Evolutionary conservation across 2,113 vertebrate genomes (phyloP), one percentile per base, ranked within the genome.

Genomic region (Cyrtonyx montezumae): DNA sequence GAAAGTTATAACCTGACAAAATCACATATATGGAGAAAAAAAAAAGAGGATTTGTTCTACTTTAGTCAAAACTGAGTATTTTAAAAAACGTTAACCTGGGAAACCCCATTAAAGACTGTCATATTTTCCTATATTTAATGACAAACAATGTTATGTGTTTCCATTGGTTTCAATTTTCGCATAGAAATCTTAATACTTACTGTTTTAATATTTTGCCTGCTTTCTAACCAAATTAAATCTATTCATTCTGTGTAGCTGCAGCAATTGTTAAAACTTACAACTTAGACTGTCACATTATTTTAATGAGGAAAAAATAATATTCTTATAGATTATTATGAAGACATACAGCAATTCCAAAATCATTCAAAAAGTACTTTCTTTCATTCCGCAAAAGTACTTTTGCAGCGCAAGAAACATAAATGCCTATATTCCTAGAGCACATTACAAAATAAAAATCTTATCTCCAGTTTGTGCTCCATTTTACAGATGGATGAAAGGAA

Each of bases 401-500:
- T 61, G 2, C 12, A 66, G 16, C 26, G 42, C 9, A 56, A 21
- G 10, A 78, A 51, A 37, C 2, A 46, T 16, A 3, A 53, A 19
- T 18, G 13, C 1, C 23, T 37, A 1, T 11, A 63, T 78, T 92
- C 74, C 10, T 5, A 61, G 23, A 5, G 7, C 18, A 3, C 1
- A n/a, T 49, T 53, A 55, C 17, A 81, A 75, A 84, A 30, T 19
- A 65, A 34, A 81, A 78, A 5, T 83, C n/a, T 45, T 42, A 58
- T 6, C 17, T 85, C 28, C 13, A 13, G 6, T 82, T 56, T 84
- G 40, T 89, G 65, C 69, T 15, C n/a, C 30, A 32, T 11, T 74
- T 95, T 84, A 87, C 65, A 69, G 23, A 88, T 2, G 3, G 32
- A 34, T 87, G 21, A 32, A 90, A 90, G 36, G 93, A 93, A 90